Conservation (phyloP, 2,113 vertebrate genomes). For the Delphinapterus leucas region DNA sequence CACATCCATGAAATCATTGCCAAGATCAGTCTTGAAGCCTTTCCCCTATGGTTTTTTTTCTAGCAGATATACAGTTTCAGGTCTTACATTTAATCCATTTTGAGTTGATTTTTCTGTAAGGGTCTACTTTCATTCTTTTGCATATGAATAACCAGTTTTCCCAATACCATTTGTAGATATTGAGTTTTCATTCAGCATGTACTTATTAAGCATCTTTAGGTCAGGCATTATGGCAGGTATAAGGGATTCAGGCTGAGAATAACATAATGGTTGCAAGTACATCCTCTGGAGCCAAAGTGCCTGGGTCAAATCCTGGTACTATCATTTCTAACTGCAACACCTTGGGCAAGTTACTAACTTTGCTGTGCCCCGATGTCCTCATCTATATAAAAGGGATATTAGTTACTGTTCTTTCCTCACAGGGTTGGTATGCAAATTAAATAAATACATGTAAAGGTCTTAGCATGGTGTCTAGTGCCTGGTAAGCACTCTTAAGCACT, state of each 20-base stretch:
- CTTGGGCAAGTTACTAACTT: not conserved
- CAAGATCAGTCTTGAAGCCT: not conserved
- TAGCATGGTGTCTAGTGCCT: not conserved
- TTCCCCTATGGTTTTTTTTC: not conserved
- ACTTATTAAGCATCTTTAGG: not conserved
- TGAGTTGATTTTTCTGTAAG: not conserved
- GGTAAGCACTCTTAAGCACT: not conserved
- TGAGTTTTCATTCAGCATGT: not conserved
- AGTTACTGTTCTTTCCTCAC: not conserved
- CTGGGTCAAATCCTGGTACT: not conserved
- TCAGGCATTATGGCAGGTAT: not conserved
- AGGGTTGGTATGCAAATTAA: not conserved
- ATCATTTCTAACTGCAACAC: not conserved
- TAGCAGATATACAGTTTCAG: not conserved
- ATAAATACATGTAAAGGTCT: not conserved
- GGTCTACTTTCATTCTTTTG: not conserved
- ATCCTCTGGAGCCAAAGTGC: not conserved
- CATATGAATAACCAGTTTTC: not conserved
- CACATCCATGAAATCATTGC: not conserved
- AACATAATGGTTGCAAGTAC: not conserved
- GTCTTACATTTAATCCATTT: not conserved
- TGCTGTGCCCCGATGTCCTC: not conserved
- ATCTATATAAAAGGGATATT: not conserved
- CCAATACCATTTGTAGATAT: not conserved
- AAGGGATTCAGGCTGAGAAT: not conserved